These are phyloP conservation scores for Melanostoma mellinum DNA, from an alignment of 2,888 invertebrate species.

Conservation along the genomic window DNA sequence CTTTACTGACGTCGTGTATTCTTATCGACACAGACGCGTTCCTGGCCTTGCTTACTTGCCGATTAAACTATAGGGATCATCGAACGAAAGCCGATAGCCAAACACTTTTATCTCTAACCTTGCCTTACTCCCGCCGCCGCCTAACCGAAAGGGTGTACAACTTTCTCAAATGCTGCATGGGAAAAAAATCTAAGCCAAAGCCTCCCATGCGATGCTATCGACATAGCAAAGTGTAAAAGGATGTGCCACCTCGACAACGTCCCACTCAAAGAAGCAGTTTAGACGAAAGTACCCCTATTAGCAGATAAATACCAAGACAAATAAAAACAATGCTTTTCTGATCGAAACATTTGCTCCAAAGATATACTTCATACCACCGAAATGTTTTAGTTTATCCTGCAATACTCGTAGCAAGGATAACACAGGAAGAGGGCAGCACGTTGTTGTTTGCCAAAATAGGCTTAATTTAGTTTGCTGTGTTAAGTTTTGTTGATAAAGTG, in stretches of 20 bases:
- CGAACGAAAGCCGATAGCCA: conserved; percentile 11
- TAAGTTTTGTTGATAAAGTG: conserved; percentile 38
- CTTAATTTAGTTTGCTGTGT: conserved; percentile 51
- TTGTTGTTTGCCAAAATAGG: conserved; percentile 25
- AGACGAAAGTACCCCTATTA: conserved; percentile 42
- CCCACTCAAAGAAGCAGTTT: conserved; percentile 24
- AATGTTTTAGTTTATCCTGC: not conserved
- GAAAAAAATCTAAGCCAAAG: not conserved
- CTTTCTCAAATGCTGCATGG: not conserved
- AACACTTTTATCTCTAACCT: conserved; percentile 2
- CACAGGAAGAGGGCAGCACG: not conserved
- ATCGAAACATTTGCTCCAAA: conserved; percentile 37
- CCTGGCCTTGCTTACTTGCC: conserved; percentile 4
- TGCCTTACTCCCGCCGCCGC: not conserved
- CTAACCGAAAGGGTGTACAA: not conserved
- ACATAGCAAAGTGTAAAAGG: not conserved
- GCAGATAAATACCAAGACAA: conserved; percentile 48
- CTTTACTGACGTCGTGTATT: not conserved
- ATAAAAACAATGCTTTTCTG: conserved; percentile 37
- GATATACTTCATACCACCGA: not conserved
- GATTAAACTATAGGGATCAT: conserved; percentile 29
- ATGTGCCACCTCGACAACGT: not conserved
- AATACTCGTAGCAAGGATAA: not conserved
- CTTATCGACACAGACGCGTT: conserved; percentile 1
- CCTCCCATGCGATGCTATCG: not conserved